A percentile compares a stretch with the other conserved stretches of the same genome.
These are phyloP conservation scores for Agapornis roseicollis DNA, from an alignment of 2,113 vertebrate species.

Conservation along the genomic window DNA sequence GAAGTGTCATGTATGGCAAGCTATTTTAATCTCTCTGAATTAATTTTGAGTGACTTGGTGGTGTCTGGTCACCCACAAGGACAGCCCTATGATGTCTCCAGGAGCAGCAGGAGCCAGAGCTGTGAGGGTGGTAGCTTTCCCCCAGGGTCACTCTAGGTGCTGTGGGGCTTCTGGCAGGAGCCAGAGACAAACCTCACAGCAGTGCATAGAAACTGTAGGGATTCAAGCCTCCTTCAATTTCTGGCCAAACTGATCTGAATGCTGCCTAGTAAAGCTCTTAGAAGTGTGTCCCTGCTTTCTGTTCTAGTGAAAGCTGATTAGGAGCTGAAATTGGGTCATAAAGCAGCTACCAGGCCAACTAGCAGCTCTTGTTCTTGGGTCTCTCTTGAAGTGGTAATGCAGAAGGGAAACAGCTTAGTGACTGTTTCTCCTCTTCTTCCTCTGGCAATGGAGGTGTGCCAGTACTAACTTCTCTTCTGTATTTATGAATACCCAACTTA, in stretches of 20 bases:
- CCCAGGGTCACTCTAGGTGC: rapidly evolving
- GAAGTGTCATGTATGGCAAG: neutral
- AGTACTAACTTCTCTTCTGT: neutral
- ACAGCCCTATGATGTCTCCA: neutral
- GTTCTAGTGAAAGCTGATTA: neutral
- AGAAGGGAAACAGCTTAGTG: neutral
- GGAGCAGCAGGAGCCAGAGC: neutral
- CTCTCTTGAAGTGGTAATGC: neutral
- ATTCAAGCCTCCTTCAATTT: neutral
- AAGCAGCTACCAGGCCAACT: neutral
- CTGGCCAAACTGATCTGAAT: neutral
- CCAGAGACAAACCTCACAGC: neutral
- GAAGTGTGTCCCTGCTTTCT: neutral
- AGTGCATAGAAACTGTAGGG: neutral
- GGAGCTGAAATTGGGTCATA: neutral
- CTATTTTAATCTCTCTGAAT: neutral
- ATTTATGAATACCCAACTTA: neutral
- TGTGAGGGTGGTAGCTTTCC: neutral
- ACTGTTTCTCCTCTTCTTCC: neutral
- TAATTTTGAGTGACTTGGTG: neutral
- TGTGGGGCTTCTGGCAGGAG: neutral
- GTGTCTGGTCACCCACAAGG: neutral
- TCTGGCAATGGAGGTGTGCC: neutral
- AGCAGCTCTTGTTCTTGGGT: neutral
- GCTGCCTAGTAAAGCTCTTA: neutral